Conservation (phyloP, 1,140 invertebrate genomes). For the Bombus picipes region DNA sequence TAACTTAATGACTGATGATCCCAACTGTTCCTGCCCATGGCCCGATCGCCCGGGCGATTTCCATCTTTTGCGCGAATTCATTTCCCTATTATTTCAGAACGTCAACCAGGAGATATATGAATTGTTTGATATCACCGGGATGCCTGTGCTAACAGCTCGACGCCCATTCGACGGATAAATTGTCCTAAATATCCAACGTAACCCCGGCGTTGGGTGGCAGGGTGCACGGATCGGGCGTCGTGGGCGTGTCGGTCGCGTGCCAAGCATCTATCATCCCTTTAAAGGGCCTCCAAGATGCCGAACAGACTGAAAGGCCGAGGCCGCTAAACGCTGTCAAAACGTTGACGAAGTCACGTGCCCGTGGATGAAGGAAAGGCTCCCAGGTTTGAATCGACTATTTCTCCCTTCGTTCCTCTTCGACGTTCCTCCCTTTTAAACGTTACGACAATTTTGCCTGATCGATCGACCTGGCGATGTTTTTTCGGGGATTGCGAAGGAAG, state of each 20-base stretch:
- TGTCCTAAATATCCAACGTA: constrained; percentile 69
- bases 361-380: constrained; percentile 45
- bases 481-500: background rate
- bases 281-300: constrained; percentile 69
- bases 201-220: constrained; percentile 38
- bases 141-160: constrained; percentile 42
- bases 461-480: constrained; percentile 37
- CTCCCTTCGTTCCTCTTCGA: background rate
- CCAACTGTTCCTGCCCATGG: constrained; percentile 1
- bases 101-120: constrained; percentile 81
- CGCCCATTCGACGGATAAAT: constrained; percentile 68
- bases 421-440: constrained; percentile 59
- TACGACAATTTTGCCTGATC: constrained; percentile 71
- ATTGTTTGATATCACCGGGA: constrained; percentile 79
- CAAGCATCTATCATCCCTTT: constrained; percentile 81
- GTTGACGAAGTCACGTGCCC: constrained; percentile 76
- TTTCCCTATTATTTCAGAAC: constrained; percentile 83
- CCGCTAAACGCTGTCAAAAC: constrained; percentile 73
- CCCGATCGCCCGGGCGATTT: constrained; percentile 68
- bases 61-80: constrained; percentile 81
- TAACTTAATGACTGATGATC: constrained; percentile 46
- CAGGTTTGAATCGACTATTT: background rate
- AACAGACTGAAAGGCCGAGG: constrained; percentile 64
- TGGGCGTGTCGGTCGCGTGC: constrained; percentile 81
- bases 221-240: constrained; percentile 30